phyloP scores from a whole-genome alignment of 2,888 invertebrate species.

The Metallyticus violacea region DNA sequence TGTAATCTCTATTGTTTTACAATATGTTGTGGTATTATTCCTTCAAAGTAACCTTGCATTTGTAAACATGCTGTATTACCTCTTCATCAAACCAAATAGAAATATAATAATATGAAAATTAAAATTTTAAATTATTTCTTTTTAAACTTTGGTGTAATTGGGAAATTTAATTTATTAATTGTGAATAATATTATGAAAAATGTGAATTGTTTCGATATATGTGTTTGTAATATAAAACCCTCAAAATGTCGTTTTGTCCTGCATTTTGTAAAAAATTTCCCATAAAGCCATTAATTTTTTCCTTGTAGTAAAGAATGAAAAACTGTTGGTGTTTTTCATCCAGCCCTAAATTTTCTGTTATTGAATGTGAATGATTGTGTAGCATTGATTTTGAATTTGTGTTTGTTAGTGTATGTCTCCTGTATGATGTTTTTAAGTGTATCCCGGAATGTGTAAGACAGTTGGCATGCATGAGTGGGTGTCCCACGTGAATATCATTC shows the following conservation, averaged over 20 bases:
- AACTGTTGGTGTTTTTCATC: neutral
- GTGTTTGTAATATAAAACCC: neutral
- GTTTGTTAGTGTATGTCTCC: neutral
- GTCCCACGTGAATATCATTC: constrained; percentile 30
- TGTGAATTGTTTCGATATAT: neutral
- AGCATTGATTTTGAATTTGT: neutral
- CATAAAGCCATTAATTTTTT: neutral
- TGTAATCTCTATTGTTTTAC: too few relatives aligned
- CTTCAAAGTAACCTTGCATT: too few relatives aligned
- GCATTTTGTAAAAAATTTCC: neutral
- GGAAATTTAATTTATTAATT: too few relatives aligned
- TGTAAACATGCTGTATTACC: too few relatives aligned
- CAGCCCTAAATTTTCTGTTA: neutral
- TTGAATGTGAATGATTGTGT: neutral
- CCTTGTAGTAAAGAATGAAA: neutral
- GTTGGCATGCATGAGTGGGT: constrained; percentile 24
- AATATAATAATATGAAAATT: too few relatives aligned
- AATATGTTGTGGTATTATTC: too few relatives aligned
- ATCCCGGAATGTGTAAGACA: neutral
- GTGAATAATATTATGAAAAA: neutral
- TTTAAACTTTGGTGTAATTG: too few relatives aligned
- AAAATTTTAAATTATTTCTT: too few relatives aligned
- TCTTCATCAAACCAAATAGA: too few relatives aligned
- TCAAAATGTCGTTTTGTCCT: neutral
- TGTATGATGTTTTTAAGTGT: neutral